phyloP scores from a whole-genome alignment of 1,140 invertebrate species.

The Pteromalus puparum region DNA sequence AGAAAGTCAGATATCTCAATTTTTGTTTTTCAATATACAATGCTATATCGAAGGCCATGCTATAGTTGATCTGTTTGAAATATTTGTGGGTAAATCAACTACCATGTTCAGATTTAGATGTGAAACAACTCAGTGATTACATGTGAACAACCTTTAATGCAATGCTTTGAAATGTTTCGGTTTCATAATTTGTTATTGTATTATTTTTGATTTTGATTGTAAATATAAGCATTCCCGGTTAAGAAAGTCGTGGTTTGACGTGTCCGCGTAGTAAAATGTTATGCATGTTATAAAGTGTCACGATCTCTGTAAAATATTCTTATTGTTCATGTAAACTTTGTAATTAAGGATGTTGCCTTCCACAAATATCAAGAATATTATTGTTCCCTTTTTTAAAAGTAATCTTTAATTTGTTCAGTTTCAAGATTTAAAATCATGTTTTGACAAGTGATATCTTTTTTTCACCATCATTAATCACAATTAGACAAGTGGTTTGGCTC shows the following conservation, averaged over 20 bases:
- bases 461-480: constrained; percentile 20
- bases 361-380: constrained; percentile 17
- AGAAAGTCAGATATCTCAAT: constrained; percentile 2
- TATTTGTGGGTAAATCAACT: neutral
- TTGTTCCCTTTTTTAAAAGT: neutral
- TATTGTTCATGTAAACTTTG: constrained; percentile 42
- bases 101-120: no score
- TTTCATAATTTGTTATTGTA: neutral
- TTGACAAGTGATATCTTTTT: neutral
- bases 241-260: neutral
- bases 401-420: neutral
- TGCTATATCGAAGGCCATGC: constrained; percentile 47
- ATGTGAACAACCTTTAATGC: neutral
- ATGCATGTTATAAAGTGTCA: constrained; percentile 33
- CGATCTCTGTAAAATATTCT: constrained; percentile 44
- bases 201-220: constrained; percentile 26
- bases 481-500: constrained; percentile 43
- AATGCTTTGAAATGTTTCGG: neutral
- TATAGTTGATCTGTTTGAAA: neutral
- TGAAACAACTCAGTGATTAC: neutral
- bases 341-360: constrained; percentile 26
- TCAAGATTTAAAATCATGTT: no score
- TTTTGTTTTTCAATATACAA: constrained; percentile 18
- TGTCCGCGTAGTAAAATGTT: neutral
- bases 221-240: constrained; percentile 32